A percentile compares a stretch with the other conserved stretches of the same genome.
Conservation (phyloP, 2,888 invertebrate genomes). For the Xanthorhoe designata region DNA sequence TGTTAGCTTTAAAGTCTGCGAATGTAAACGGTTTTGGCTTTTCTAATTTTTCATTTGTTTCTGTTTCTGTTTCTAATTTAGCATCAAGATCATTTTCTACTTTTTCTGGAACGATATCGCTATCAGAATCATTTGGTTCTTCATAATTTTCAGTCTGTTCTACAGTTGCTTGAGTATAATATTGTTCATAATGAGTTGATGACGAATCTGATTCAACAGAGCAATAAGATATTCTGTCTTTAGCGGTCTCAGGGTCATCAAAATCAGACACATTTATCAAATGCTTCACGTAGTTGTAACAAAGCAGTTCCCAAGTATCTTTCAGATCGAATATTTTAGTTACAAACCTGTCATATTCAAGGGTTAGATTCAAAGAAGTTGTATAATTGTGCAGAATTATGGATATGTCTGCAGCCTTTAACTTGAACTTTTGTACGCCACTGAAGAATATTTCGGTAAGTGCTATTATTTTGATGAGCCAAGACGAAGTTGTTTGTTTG, state of each 20-base stretch:
- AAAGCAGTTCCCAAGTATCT: slow-evolving; percentile 87
- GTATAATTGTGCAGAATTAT: slow-evolving; percentile 87
- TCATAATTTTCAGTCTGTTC: slow-evolving; percentile 41
- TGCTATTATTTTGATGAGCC: slow-evolving; percentile 95
- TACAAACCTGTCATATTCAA: slow-evolving; percentile 85
- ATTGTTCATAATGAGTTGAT: slow-evolving; percentile 72
- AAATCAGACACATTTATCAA: slow-evolving; percentile 73
- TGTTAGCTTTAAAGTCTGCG: slow-evolving; percentile 83
- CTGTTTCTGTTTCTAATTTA: slow-evolving; percentile 27
- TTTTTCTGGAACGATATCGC: slow-evolving; percentile 41
- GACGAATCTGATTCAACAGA: slow-evolving; percentile 74
- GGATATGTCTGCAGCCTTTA: slow-evolving; percentile 86
- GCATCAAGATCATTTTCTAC: slow-evolving; percentile 25
- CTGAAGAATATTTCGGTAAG: slow-evolving; percentile 93
- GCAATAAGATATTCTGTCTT: slow-evolving; percentile 71
- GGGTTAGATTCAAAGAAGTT: slow-evolving; percentile 80
- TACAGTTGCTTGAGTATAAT: slow-evolving; percentile 59
- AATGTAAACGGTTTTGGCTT: slow-evolving; percentile 83
- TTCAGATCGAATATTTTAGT: slow-evolving; percentile 87
- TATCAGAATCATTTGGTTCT: slow-evolving; percentile 43
- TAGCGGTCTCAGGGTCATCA: slow-evolving; percentile 66
- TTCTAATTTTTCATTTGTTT: slow-evolving; percentile 48
- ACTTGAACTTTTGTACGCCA: slow-evolving; percentile 87
- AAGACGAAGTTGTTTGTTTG: slow-evolving; percentile 96
- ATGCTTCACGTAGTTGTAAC: slow-evolving; percentile 84